These are phyloP conservation scores for Sinocyclocheilus anshuiensis DNA, from an alignment of 2,113 vertebrate genomes.

Conservation along the genomic window DNA sequence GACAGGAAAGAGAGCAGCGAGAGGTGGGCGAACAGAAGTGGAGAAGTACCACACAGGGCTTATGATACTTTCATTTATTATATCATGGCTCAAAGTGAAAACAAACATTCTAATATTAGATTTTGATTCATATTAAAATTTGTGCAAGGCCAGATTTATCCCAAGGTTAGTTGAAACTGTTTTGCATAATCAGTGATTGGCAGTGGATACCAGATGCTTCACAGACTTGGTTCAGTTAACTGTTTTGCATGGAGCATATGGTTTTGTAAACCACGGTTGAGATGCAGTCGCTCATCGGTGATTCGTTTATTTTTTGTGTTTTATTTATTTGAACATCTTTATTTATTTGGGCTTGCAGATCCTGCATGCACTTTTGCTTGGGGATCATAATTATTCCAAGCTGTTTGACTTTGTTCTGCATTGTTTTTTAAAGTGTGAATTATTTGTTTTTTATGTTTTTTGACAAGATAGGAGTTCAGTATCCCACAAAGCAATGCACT, in stretches of 20 bases:
- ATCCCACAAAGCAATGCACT: neutral
- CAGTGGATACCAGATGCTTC: neutral
- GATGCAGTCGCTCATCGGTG: neutral
- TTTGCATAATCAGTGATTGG: neutral
- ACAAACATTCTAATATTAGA: neutral
- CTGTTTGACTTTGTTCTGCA: neutral
- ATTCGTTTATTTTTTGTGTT: neutral
- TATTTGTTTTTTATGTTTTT: neutral
- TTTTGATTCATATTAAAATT: neutral
- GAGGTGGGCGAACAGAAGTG: constrained; percentile 47
- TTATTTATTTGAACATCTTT: neutral
- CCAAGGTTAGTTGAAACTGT: neutral
- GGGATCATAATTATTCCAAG: neutral
- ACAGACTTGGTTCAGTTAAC: constrained; percentile 5
- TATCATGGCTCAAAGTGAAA: constrained; percentile 8
- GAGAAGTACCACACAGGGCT: constrained; percentile 4
- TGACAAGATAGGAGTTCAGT: neutral
- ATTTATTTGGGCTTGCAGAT: neutral
- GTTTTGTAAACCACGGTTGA: constrained; percentile 20
- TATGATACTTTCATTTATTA: constrained; percentile 17
- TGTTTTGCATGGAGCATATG: neutral
- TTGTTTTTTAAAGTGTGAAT: neutral
- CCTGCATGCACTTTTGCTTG: neutral
- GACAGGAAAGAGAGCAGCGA: constrained; percentile 50
- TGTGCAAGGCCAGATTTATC: neutral